phyloP scores from a whole-genome alignment of 2,888 invertebrate species.

The Hypsopygia costalis region DNA sequence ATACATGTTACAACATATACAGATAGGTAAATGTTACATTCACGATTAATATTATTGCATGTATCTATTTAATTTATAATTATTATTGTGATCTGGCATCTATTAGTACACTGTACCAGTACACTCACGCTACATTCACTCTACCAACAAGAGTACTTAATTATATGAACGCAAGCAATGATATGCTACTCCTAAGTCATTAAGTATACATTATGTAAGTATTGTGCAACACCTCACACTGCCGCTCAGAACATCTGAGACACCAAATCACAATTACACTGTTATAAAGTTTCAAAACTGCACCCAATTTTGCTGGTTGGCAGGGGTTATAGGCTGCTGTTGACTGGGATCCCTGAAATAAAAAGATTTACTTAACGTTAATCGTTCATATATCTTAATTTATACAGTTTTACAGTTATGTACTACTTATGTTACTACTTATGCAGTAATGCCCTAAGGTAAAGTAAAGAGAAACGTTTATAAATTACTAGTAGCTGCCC shows the following conservation, averaged over 20 bases:
- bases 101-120: slow-evolving; percentile 6
- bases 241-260: slow-evolving; percentile 34
- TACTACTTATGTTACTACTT: no score
- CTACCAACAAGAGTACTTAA: slow-evolving; percentile 9
- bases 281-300: slow-evolving; percentile 53
- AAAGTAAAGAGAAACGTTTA: no score
- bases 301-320: slow-evolving; percentile 72
- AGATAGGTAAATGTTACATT: slow-evolving; percentile 43
- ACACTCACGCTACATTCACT: neutral
- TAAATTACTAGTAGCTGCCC: no score
- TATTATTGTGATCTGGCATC: slow-evolving; percentile 50
- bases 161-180: slow-evolving; percentile 21
- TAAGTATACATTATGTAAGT: slow-evolving; percentile 62
- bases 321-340: slow-evolving; percentile 54
- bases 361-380: no score
- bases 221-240: slow-evolving; percentile 57
- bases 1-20: slow-evolving; percentile 66
- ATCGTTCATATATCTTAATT: no score
- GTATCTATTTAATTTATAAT: slow-evolving; percentile 15
- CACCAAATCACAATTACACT: slow-evolving; percentile 50
- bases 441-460: no score
- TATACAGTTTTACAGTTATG: no score
- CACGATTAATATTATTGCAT: slow-evolving; percentile 42
- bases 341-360: slow-evolving; percentile 51
- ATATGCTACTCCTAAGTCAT: slow-evolving; percentile 43